phyloP scores from a whole-genome alignment of 2,113 vertebrate species.

The Triplophysa siluroides region DNA sequence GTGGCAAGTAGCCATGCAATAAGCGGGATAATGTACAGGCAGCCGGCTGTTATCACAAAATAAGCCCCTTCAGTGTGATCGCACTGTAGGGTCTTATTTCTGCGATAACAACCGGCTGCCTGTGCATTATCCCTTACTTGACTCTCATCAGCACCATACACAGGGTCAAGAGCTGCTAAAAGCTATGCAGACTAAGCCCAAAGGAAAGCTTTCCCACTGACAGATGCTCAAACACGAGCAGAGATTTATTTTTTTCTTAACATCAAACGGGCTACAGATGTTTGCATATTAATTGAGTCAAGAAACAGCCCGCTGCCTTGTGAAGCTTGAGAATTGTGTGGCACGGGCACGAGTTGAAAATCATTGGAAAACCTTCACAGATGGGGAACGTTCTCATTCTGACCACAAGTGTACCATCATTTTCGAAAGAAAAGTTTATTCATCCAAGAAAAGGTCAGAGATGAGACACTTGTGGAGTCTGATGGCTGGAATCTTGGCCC shows the following conservation, averaged over 20 bases:
- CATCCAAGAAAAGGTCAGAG: neutral
- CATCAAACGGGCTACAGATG: slow-evolving; percentile 69
- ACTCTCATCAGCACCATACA: slow-evolving; percentile 53
- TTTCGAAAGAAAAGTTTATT: slow-evolving; percentile 13
- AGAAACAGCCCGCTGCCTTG: slow-evolving; percentile 53
- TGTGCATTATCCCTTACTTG: neutral
- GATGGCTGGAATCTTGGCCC: neutral
- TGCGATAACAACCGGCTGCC: too few species aligned
- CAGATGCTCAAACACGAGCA: slow-evolving; percentile 59
- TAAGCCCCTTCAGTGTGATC: too few species aligned
- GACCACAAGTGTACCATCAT: neutral
- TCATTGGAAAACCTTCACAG: slow-evolving; percentile 29
- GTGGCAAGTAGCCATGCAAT: too few species aligned
- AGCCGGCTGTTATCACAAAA: too few species aligned
- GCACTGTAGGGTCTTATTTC: too few species aligned
- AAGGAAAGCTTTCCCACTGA: slow-evolving; percentile 55
- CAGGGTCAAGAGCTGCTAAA: slow-evolving; percentile 69
- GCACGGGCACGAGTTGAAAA: slow-evolving; percentile 39
- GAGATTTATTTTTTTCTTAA: slow-evolving; percentile 57
- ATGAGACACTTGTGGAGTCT: neutral
- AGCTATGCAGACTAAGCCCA: slow-evolving; percentile 59
- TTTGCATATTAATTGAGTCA: slow-evolving; percentile 70
- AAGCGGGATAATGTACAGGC: too few species aligned
- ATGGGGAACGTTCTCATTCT: neutral
- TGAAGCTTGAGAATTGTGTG: slow-evolving; percentile 61